Evolutionary conservation across 2,888 invertebrate species (phyloP).

Genomic region (Biston stratarius): DNA sequence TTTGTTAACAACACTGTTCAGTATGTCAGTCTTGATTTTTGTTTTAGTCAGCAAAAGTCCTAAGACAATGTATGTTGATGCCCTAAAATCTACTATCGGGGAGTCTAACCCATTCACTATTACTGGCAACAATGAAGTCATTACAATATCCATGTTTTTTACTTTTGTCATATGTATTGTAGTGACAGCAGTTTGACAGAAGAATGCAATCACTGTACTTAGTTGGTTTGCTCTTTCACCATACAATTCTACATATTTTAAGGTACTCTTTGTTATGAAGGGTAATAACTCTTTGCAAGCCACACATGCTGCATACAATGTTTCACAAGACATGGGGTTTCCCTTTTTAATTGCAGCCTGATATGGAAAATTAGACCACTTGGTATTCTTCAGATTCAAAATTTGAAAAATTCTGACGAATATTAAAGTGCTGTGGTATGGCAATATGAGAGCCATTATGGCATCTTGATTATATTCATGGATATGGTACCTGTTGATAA

Average conservation of each 20-base stretch:
- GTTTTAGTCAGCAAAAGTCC: slow-evolving; percentile 90
- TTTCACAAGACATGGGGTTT: slow-evolving; percentile 89
- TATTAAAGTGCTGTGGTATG: slow-evolving; percentile 96
- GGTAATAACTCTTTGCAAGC: slow-evolving; percentile 72
- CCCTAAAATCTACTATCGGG: slow-evolving; percentile 89
- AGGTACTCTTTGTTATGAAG: slow-evolving; percentile 65
- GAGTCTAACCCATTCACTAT: slow-evolving; percentile 91
- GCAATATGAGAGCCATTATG: slow-evolving; percentile 93
- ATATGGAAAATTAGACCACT: slow-evolving; percentile 82
- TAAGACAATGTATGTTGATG: slow-evolving; percentile 91
- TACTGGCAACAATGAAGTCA: slow-evolving; percentile 90
- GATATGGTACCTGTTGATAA: slow-evolving; percentile 95
- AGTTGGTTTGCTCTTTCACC: slow-evolving; percentile 86
- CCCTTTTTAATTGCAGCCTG: slow-evolving; percentile 70
- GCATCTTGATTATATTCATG: slow-evolving; percentile 95
- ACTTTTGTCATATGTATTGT: slow-evolving; percentile 85
- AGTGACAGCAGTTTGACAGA: slow-evolving; percentile 91
- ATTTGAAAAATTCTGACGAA: slow-evolving; percentile 94
- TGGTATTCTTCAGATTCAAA: slow-evolving; percentile 87
- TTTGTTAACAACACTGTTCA: slow-evolving; percentile 87
- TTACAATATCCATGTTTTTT: slow-evolving; percentile 87
- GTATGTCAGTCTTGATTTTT: slow-evolving; percentile 87
- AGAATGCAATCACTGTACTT: slow-evolving; percentile 92
- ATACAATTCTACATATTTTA: slow-evolving; percentile 85
- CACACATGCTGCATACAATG: slow-evolving; percentile 90